Conservation (phyloP, 1,140 invertebrate genomes). For the Heliconius congener region DNA sequence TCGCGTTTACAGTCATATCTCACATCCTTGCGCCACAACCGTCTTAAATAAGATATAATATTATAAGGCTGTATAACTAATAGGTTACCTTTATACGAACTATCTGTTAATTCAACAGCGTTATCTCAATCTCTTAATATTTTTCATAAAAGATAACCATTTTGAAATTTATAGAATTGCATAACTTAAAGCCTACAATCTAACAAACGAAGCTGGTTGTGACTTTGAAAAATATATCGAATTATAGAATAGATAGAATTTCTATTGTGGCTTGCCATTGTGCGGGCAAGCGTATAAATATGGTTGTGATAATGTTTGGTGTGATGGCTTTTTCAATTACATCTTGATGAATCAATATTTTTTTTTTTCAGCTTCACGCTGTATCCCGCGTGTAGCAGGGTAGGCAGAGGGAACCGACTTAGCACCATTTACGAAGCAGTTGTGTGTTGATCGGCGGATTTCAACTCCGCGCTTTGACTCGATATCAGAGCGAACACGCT, state of each 20-base stretch:
- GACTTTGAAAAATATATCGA: slow-evolving; percentile 55
- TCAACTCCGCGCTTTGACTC: no score
- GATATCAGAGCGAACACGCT: no score
- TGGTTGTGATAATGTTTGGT: slow-evolving; percentile 29
- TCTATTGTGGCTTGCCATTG: slow-evolving; percentile 42
- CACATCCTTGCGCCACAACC: no score
- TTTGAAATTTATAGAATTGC: slow-evolving; percentile 51
- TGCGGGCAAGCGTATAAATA: slow-evolving; percentile 40
- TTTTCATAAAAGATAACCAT: slow-evolving; percentile 48
- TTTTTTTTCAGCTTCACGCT: background rate
- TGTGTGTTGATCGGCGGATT: no score
- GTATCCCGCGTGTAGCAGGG: no score
- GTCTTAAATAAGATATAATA: background rate
- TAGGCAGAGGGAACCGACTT: no score
- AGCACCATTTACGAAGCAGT: no score
- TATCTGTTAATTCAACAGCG: slow-evolving; percentile 29
- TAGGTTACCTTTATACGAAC: background rate
- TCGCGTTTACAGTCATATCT: no score
- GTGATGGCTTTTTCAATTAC: slow-evolving; percentile 30
- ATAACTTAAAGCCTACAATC: slow-evolving; percentile 43
- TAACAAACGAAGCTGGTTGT: slow-evolving; percentile 41
- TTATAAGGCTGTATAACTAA: slow-evolving; percentile 13
- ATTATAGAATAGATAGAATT: slow-evolving; percentile 43
- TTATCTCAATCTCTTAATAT: slow-evolving; percentile 55
- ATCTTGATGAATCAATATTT: slow-evolving; percentile 25